phyloP scores from a whole-genome alignment of 2,113 vertebrate genomes.

The Eulacestoma nigropectus region DNA sequence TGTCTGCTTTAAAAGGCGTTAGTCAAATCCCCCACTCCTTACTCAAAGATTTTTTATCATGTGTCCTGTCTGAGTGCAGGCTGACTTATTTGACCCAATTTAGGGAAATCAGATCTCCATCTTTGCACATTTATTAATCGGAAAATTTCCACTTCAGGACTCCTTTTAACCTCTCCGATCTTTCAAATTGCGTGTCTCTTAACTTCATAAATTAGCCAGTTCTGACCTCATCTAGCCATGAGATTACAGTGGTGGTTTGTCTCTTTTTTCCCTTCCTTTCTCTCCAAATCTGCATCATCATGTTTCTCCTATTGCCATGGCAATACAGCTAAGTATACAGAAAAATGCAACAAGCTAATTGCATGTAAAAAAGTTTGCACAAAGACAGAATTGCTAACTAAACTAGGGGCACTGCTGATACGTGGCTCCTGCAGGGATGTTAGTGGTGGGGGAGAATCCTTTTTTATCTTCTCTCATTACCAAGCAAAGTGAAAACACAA shows the following conservation, averaged over 20 bases:
- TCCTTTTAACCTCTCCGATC: conserved; percentile 52
- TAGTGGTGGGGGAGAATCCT: neutral
- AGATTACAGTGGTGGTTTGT: neutral
- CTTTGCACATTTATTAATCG: conserved; percentile 21
- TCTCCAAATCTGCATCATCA: conserved; percentile 28
- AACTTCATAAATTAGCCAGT: conserved; percentile 29
- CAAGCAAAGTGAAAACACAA: conserved; percentile 66
- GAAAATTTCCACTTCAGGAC: conserved; percentile 32
- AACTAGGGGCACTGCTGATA: neutral
- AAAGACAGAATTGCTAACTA: conserved; percentile 27
- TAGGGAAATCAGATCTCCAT: conserved; percentile 3
- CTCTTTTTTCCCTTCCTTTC: neutral
- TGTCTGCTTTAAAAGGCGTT: neutral
- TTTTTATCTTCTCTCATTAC: conserved; percentile 27
- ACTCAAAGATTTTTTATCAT: neutral
- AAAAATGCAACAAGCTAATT: neutral
- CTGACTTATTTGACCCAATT: neutral
- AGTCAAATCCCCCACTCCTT: neutral
- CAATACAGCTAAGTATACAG: conserved; percentile 29
- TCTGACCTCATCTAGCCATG: conserved; percentile 4
- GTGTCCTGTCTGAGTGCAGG: neutral
- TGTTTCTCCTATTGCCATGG: conserved; percentile 65
- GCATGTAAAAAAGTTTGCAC: conserved; percentile 30
- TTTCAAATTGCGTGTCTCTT: neutral
- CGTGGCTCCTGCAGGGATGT: neutral